Evolutionary conservation across 1,140 invertebrate genomes (phyloP).

Genomic region (Oscheius sp.): DNA sequence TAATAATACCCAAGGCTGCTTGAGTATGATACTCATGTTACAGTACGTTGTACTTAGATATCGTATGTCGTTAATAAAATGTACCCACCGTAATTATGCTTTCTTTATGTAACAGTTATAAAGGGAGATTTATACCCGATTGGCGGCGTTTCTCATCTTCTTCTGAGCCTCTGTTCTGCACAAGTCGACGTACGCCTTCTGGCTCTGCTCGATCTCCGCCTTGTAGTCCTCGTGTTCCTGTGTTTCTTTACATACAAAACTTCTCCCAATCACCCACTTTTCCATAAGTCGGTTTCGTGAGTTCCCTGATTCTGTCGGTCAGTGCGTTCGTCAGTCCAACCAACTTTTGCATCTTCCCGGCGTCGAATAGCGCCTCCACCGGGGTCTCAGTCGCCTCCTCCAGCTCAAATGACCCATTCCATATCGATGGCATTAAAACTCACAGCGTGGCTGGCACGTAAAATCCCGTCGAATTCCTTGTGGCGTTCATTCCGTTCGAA

Average conservation of each 20-base stretch:
- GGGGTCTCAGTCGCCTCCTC: conserved; percentile 26
- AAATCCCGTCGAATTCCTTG: conserved; percentile 36
- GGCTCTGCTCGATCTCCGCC: conserved; percentile 10
- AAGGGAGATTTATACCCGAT: no score
- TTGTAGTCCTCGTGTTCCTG: conserved; percentile 25
- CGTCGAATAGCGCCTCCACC: conserved; percentile 18
- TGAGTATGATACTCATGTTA: no score
- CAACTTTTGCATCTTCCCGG: conserved; percentile 20
- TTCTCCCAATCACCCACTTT: neutral
- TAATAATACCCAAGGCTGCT: no score
- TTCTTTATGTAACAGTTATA: no score
- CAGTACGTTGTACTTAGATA: no score
- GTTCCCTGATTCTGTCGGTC: conserved; percentile 13
- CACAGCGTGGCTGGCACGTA: conserved; percentile 26
- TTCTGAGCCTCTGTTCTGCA: conserved; percentile 26
- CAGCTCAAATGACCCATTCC: conserved; percentile 10
- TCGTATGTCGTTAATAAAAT: no score
- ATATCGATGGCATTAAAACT: neutral
- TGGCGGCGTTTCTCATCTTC: conserved; percentile 19
- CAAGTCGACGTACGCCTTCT: conserved; percentile 21
- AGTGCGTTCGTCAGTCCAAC: conserved; percentile 8
- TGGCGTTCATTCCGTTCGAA: conserved; percentile 34
- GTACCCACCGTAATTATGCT: no score
- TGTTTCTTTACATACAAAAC: neutral
- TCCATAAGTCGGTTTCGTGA: conserved; percentile 17